Conservation (phyloP, 1,140 invertebrate genomes). For the Neotoxoptera formosana region DNA sequence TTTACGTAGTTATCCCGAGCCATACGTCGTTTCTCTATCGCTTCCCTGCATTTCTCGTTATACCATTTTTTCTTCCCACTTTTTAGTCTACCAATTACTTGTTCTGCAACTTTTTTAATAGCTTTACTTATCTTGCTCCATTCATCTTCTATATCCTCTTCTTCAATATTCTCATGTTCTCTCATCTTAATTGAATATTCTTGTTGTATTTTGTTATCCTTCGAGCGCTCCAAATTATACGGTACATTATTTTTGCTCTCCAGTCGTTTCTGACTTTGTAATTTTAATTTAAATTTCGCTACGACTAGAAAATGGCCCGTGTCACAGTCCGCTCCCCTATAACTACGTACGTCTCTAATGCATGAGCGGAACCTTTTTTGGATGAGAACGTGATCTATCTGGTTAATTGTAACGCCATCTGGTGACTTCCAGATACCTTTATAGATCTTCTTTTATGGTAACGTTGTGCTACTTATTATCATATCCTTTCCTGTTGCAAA, state of each 20-base stretch:
- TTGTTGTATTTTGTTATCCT: neutral
- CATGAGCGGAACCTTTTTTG: no score
- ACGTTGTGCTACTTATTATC: neutral
- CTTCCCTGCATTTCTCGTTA: constrained; percentile 3
- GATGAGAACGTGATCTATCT: no score
- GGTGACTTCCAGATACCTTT: neutral
- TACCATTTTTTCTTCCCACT: neutral
- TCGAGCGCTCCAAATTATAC: constrained; percentile 13
- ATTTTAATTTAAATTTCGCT: constrained; percentile 34
- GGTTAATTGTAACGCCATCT: neutral
- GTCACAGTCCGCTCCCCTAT: neutral
- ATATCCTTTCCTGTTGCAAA: no score
- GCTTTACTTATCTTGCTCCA: neutral
- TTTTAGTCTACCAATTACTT: constrained; percentile 13
- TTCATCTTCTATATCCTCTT: neutral
- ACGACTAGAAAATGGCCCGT: constrained; percentile 17
- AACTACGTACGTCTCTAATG: neutral
- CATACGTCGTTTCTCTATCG: constrained; percentile 18
- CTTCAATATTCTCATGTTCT: neutral
- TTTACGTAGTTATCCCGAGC: neutral
- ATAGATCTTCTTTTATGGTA: neutral
- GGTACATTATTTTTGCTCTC: constrained; percentile 1
- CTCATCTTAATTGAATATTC: no score
- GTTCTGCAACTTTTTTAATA: neutral
- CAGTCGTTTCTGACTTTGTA: constrained; percentile 11